Evolutionary conservation across 2,888 invertebrate species (phyloP).

Genomic region (Melanostoma scalare): DNA sequence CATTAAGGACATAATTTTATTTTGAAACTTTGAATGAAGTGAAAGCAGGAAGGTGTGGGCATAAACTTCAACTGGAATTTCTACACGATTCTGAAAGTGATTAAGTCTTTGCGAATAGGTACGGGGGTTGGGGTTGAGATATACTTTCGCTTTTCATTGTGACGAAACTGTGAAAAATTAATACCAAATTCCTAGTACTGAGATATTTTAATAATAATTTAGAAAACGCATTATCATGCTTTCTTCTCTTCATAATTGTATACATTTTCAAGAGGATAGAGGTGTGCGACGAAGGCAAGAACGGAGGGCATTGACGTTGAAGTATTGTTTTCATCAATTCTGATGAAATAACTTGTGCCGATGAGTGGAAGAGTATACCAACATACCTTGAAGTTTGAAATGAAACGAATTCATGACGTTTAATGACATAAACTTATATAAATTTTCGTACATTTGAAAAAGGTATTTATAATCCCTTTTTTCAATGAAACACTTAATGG

Average conservation of each 20-base stretch:
- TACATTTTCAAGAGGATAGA: conserved; percentile 30
- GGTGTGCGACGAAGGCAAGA: neutral
- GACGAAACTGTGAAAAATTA: conserved; percentile 68
- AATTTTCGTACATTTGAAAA: conserved; percentile 14
- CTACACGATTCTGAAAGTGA: conserved; percentile 45
- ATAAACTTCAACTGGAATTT: conserved; percentile 58
- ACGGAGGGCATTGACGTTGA: conserved; percentile 33
- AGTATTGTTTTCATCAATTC: conserved; percentile 55
- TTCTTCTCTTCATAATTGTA: conserved; percentile 71
- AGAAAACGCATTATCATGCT: conserved; percentile 67
- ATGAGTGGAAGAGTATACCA: conserved; percentile 41
- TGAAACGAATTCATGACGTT: conserved; percentile 1
- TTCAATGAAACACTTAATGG: no score
- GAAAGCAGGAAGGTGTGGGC: conserved; percentile 48
- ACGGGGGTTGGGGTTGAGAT: neutral
- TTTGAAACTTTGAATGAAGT: conserved; percentile 62
- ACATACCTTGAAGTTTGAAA: neutral
- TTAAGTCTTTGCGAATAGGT: conserved; percentile 23
- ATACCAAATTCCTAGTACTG: conserved; percentile 56
- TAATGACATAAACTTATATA: neutral
- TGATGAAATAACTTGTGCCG: conserved; percentile 64
- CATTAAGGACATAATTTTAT: conserved; percentile 81
- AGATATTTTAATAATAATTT: conserved; percentile 70
- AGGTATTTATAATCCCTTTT: neutral
- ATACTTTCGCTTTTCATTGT: conserved; percentile 53